These are phyloP conservation scores for Calyptommatus sinebrachiatus DNA, from an alignment of 2,113 vertebrate genomes.

Conservation along the genomic window DNA sequence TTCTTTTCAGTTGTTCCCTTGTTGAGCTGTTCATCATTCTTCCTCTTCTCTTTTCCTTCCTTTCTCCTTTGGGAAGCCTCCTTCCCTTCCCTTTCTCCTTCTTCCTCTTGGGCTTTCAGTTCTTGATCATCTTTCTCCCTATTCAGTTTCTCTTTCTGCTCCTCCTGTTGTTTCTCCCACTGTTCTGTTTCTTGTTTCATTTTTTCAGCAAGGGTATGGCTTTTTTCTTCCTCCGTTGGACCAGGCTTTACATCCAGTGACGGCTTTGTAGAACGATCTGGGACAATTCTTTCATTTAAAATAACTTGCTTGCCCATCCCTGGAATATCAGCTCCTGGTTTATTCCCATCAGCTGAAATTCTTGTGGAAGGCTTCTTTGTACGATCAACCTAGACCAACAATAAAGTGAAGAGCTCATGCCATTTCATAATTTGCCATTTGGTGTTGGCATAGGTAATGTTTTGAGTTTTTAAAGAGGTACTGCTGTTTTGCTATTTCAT, in stretches of 20 bases:
- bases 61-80: slow-evolving; percentile 60
- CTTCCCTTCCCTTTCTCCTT: slow-evolving; percentile 63
- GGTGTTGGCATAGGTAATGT: too few species aligned
- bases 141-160: slow-evolving; percentile 67
- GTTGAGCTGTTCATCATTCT: slow-evolving; percentile 63
- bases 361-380: slow-evolving; percentile 84
- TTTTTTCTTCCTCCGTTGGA: slow-evolving; percentile 82
- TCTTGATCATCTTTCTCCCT: slow-evolving; percentile 61
- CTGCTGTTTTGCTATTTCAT: not conserved
- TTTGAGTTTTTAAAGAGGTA: too few species aligned
- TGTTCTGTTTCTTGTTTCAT: slow-evolving; percentile 79
- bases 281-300: slow-evolving; percentile 75
- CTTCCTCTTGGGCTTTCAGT: slow-evolving; percentile 66
- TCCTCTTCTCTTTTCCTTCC: slow-evolving; percentile 70
- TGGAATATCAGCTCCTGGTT: slow-evolving; percentile 63
- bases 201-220: slow-evolving; percentile 77
- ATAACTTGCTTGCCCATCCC: slow-evolving; percentile 62
- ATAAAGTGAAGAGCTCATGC: slow-evolving; percentile 19
- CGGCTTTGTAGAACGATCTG: slow-evolving; percentile 87
- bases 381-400: slow-evolving; percentile 84
- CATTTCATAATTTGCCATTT: not conserved
- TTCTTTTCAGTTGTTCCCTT: slow-evolving; percentile 64
- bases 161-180: slow-evolving; percentile 68
- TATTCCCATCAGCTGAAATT: slow-evolving; percentile 67
- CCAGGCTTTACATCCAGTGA: slow-evolving; percentile 27